Percentiles rank a stretch among this genome's conserved stretches.
Evolutionary conservation across 2,113 vertebrate genomes (phyloP).

Genomic region (Eublepharis macularius): DNA sequence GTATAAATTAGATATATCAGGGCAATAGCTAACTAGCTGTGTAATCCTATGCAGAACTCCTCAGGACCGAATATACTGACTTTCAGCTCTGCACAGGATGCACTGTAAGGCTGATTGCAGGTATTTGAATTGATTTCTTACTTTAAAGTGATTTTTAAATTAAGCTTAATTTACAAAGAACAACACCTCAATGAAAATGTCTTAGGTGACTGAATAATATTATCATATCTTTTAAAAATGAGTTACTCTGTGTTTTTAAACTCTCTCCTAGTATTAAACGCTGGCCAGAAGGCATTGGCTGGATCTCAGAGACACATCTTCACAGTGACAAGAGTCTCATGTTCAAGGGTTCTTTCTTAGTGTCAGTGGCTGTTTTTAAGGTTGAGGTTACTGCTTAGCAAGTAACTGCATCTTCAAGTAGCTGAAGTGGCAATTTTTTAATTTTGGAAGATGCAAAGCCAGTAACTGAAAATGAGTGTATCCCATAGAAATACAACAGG

Average conservation of each 20-base stretch:
- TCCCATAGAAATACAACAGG: background rate
- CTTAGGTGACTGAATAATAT: background rate
- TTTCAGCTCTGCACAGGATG: too few species aligned
- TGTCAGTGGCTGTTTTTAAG: background rate
- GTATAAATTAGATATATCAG: background rate
- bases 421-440: background rate
- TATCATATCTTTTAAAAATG: background rate
- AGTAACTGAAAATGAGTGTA: slow-evolving; percentile 13
- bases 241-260: background rate
- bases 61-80: too few species aligned
- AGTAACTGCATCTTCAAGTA: background rate
- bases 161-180: background rate
- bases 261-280: background rate
- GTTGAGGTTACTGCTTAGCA: background rate
- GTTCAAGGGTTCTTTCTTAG: background rate
- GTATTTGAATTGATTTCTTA: too few species aligned
- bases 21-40: too few species aligned
- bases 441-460: background rate
- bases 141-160: too few species aligned
- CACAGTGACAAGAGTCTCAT: background rate
- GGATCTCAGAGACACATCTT: background rate
- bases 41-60: too few species aligned
- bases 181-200: background rate
- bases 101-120: too few species aligned
- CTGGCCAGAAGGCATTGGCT: too few species aligned